These are phyloP conservation scores for Augochlora pura DNA, from an alignment of 1,140 invertebrate genomes.

Conservation along the genomic window DNA sequence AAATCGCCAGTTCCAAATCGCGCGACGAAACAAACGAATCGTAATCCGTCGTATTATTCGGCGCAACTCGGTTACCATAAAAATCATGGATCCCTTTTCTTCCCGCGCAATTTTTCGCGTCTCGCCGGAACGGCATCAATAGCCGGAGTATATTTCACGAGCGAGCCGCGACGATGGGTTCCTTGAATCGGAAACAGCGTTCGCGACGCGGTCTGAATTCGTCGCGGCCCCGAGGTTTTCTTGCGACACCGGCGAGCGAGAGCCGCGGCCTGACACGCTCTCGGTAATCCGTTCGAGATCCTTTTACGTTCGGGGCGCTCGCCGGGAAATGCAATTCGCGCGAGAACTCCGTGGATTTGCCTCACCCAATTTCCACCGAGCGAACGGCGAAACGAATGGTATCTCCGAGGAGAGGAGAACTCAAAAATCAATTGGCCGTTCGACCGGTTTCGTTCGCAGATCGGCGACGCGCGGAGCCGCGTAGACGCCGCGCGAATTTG, in stretches of 20 bases:
- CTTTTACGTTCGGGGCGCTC: slow-evolving; percentile 26
- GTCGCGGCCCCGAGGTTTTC: neutral
- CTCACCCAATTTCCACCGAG: slow-evolving; percentile 48
- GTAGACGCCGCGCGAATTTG: too few species aligned
- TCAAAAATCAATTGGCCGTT: too few species aligned
- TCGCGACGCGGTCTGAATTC: slow-evolving; percentile 11
- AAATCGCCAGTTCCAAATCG: too few species aligned
- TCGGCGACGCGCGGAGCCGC: too few species aligned
- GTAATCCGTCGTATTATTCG: neutral
- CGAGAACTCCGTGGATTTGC: neutral
- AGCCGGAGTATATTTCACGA: neutral
- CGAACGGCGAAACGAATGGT: neutral
- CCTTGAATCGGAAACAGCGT: neutral
- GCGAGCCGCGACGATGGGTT: neutral
- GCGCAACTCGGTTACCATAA: neutral
- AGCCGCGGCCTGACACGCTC: slow-evolving; percentile 4
- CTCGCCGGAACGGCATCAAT: neutral
- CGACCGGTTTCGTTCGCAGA: too few species aligned
- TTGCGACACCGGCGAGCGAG: neutral
- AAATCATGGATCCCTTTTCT: neutral
- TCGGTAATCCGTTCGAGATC: slow-evolving; percentile 48
- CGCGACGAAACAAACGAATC: neutral
- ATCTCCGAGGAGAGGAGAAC: too few species aligned
- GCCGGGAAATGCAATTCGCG: slow-evolving; percentile 43
- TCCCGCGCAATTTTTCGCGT: neutral